Evolutionary conservation across 2,113 vertebrate genomes (phyloP), one percentile per base, ranked within the genome.

Genomic region (Pelmatolapia mariae): DNA sequence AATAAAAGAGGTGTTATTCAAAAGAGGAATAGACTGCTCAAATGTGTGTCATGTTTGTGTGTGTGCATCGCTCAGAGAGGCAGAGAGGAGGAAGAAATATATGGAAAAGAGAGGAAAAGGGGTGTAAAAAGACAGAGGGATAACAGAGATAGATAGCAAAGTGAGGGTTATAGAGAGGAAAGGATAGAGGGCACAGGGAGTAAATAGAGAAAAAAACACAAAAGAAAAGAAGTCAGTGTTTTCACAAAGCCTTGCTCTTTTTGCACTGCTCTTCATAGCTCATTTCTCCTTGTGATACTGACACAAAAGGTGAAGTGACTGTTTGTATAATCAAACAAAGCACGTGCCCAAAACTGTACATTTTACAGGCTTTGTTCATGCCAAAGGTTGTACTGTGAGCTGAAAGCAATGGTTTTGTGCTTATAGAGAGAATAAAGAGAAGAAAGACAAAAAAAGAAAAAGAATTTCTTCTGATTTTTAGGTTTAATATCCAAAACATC

Each of bases 1-100:
- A 95, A 95, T 95, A 94, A 94, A 93, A 95, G 92, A 94, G 90
- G 92, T 91, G 92, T 93, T 95, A 93, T 96, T 96, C 92, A 95
- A 94, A 92, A 95, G 87, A 95, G 91, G 86, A 93, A 87, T 88
- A 92, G 93, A 93, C 91, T 91, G 89, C 92, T 93, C 86, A 63
- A 88, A 86, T 89, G 88, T 91, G 85, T 94, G 93, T 86, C 89
- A 86, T 91, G 87, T 87, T 66, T 90, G 84, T 86, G 87, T 56
- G 56, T 10, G 15, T 16, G 47, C 61, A 24, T 31, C 45, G 73
- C 54, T 84, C 10, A 29, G 26, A 85, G 79, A 82, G 40, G 79
- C 38, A 63, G 52, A 86, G 61, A 89, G 78, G 82, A 10, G 81
- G 71, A 86, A 66, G 83, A 83, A 81, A 73, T 50, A 36, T 18